A percentile compares a stretch with the other conserved stretches of the same genome.
Evolutionary conservation across 2,888 invertebrate genomes (phyloP).

Genomic region (Heliconius ethilla): DNA sequence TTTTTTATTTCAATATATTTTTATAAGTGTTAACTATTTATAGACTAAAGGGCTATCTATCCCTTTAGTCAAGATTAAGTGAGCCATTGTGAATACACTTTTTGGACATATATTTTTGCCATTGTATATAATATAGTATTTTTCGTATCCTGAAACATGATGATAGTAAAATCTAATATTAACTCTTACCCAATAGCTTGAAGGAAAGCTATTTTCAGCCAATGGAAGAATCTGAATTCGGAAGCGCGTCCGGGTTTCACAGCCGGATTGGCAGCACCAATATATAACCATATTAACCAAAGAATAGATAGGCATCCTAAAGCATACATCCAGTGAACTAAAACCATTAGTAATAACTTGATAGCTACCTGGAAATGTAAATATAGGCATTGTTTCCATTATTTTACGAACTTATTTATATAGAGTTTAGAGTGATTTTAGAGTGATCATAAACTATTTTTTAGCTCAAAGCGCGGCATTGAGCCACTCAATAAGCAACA

Average conservation of each 20-base stretch:
- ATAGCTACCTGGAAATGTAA: slow-evolving; percentile 85
- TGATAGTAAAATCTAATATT: background rate
- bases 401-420: background rate
- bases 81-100: no score
- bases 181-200: slow-evolving; percentile 87
- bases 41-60: no score
- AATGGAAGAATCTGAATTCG: slow-evolving; percentile 90
- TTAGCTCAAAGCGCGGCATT: no score
- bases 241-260: slow-evolving; percentile 95
- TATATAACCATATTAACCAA: slow-evolving; percentile 95
- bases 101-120: no score
- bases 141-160: no score
- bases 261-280: slow-evolving; percentile 96
- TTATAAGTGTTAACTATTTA: no score
- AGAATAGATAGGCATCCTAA: slow-evolving; percentile 90
- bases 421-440: background rate
- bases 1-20: no score
- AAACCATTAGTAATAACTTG: slow-evolving; percentile 94
- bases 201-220: slow-evolving; percentile 87
- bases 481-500: no score
- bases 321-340: slow-evolving; percentile 97
- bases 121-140: no score
- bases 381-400: background rate
- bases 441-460: background rate
- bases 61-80: no score